These are phyloP conservation scores for Gymnosoma rotundatum DNA, from an alignment of 2,888 invertebrate genomes.

Conservation along the genomic window DNA sequence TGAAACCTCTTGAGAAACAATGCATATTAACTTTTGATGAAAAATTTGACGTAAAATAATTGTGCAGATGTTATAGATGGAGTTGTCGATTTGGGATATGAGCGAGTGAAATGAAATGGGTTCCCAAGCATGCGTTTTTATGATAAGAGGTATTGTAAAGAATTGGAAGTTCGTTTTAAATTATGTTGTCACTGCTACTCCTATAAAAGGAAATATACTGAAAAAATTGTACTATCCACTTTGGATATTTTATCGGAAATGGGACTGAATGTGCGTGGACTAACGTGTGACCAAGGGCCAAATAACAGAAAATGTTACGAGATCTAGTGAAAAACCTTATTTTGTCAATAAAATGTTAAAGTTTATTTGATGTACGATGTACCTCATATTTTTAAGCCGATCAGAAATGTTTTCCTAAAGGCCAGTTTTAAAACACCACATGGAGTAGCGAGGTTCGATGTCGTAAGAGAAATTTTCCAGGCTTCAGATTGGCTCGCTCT, in stretches of 20 bases:
- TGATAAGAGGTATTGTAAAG: too few relatives aligned
- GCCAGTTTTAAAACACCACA: background rate
- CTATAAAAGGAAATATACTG: too few relatives aligned
- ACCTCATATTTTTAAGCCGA: background rate
- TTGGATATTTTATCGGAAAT: constrained; percentile 21
- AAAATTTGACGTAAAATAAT: too few relatives aligned
- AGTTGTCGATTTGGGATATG: too few relatives aligned
- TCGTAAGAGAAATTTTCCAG: background rate
- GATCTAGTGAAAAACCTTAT: constrained; percentile 4
- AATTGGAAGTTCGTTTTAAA: too few relatives aligned
- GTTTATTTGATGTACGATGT: constrained; percentile 17
- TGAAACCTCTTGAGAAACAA: too few relatives aligned
- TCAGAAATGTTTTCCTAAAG: background rate
- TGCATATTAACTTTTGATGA: too few relatives aligned
- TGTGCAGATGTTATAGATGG: too few relatives aligned
- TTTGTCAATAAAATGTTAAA: constrained; percentile 6
- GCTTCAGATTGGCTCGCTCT: too few relatives aligned
- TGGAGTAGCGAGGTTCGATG: constrained; percentile 1
- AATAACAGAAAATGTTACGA: constrained; percentile 12
- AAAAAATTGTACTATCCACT: background rate
- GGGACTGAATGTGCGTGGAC: constrained; percentile 16
- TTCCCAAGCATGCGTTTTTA: too few relatives aligned
- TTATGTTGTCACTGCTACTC: too few relatives aligned
- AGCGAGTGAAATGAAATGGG: too few relatives aligned
- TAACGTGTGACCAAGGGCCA: constrained; percentile 22